Evolutionary conservation across 2,888 invertebrate genomes (phyloP), one percentile per base, ranked within the genome.

Genomic region (Acanthosepion esculentum): DNA sequence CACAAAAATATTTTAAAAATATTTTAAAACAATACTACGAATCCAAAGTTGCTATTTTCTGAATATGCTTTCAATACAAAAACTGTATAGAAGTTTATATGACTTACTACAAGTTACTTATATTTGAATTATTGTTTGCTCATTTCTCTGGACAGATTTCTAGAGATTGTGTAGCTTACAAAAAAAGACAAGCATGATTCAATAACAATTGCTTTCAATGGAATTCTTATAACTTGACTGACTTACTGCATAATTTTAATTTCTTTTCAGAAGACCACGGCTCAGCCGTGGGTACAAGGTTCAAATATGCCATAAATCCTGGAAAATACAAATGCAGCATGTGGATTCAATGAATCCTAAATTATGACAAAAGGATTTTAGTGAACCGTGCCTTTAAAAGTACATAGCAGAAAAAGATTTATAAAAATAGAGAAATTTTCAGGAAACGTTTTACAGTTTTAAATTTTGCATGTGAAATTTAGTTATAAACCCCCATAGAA

Each of bases 271-370:
- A 78, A 78, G 78, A 78, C 78, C 78, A 78, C 78, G 92, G 29
- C 50, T 92, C 48, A 92, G 92, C n/a, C 48, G 48, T 92, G 50
- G 92, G 20, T 41, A 48, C 92, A 92, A 48, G 50, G 92, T 92
- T 48, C 48, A 92, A 48, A 50, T 92, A 18, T 92, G 92, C 48
- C 92, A 92, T 92, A 50, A 50, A 48, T 50, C 50, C 48, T 92
- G 92, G 92, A 92, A 92, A 48, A 48, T 50, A 48, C 8, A 50
- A 50, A 48, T n/a, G 26, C 48, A 48, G n/a, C 2, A 29, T 33
- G 48, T 92, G 92, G 48, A 92, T 33, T 92, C 50, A 50, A 48
- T 92, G 92, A 48, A 50, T 23, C 92, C 48, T 3, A 48, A 92
- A 48, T 92, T 50, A 92, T 92, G 23, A 48, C 48, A 92, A n/a